Evolutionary conservation across 1,140 invertebrate genomes (phyloP).

Genomic region (Caenorhabditis remanei): DNA sequence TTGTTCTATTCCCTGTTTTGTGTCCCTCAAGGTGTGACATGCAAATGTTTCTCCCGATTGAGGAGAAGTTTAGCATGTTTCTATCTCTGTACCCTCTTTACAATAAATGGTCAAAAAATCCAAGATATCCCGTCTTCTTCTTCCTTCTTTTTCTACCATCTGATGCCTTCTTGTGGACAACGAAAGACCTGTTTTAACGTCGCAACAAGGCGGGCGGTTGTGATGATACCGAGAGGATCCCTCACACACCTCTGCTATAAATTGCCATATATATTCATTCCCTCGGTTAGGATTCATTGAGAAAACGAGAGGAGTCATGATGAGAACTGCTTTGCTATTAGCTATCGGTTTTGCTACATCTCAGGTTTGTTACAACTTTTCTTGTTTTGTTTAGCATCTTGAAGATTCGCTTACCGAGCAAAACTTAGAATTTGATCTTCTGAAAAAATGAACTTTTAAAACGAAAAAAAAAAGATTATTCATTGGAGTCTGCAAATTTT

Average conservation of each 20-base stretch:
- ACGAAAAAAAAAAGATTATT: too few relatives aligned
- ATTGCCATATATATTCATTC: neutral
- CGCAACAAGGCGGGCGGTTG: conserved; percentile 38
- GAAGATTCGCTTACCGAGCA: too few relatives aligned
- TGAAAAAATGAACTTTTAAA: neutral
- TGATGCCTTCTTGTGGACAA: conserved; percentile 11
- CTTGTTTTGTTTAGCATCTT: neutral
- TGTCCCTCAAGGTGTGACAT: conserved; percentile 41
- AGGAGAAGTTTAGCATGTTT: neutral
- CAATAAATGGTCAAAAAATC: neutral
- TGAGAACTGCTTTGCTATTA: conserved; percentile 36
- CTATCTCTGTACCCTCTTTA: neutral
- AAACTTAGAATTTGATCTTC: neutral
- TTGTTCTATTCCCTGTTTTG: neutral
- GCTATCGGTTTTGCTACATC: neutral
- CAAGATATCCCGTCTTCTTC: conserved; percentile 2
- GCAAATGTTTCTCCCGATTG: neutral
- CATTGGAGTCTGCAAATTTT: too few relatives aligned
- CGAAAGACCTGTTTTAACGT: conserved; percentile 32
- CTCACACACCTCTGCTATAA: conserved; percentile 53
- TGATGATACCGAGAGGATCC: conserved; percentile 38
- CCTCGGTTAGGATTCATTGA: neutral
- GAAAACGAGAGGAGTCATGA: neutral
- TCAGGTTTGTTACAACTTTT: neutral
- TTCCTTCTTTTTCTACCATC: conserved; percentile 48